A percentile compares a stretch with the other conserved stretches of the same genome.
These are phyloP conservation scores for Drosophila kambysellisi DNA, from an alignment of 2,888 invertebrate species.

Conservation along the genomic window DNA sequence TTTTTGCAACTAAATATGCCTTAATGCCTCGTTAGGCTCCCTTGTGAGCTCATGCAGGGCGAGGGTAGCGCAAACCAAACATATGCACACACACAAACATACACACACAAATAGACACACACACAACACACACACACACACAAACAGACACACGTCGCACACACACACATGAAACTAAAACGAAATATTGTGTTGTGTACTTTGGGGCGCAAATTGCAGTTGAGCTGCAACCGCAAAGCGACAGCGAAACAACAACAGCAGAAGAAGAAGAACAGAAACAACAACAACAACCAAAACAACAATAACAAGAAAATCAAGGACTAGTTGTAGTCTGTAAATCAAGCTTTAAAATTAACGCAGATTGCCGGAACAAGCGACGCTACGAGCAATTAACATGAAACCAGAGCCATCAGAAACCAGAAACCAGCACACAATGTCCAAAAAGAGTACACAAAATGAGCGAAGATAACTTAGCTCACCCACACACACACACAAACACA, in stretches of 20 bases:
- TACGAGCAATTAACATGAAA: conserved; percentile 79
- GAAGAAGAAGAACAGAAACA: conserved; percentile 12
- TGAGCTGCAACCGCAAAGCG: conserved; percentile 65
- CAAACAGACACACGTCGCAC: conserved; percentile 1
- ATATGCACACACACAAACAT: conserved; percentile 6
- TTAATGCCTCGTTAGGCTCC: conserved; percentile 32
- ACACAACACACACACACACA: conserved; percentile 13
- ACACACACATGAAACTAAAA: conserved; percentile 29
- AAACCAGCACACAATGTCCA: conserved; percentile 31
- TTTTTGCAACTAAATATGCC: conserved; percentile 6
- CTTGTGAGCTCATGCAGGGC: conserved; percentile 32
- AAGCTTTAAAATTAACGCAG: conserved; percentile 81
- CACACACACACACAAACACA: conserved; percentile 22
- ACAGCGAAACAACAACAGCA: conserved; percentile 12
- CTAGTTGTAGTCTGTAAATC: conserved; percentile 73
- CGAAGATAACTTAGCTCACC: conserved; percentile 22
- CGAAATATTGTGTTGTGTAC: conserved; percentile 56
- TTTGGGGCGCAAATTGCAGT: conserved; percentile 68
- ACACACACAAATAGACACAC: conserved; percentile 3
- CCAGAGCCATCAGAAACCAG: conserved; percentile 47
- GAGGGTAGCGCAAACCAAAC: conserved; percentile 22
- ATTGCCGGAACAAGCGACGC: conserved; percentile 80
- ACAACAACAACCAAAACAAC: conserved; percentile 14
- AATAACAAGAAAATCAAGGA: conserved; percentile 24
- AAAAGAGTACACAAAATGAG: conserved; percentile 53